phyloP scores from a whole-genome alignment of 2,797 vertebrate species.

The Gymnoscopelus microlampas region DNA sequence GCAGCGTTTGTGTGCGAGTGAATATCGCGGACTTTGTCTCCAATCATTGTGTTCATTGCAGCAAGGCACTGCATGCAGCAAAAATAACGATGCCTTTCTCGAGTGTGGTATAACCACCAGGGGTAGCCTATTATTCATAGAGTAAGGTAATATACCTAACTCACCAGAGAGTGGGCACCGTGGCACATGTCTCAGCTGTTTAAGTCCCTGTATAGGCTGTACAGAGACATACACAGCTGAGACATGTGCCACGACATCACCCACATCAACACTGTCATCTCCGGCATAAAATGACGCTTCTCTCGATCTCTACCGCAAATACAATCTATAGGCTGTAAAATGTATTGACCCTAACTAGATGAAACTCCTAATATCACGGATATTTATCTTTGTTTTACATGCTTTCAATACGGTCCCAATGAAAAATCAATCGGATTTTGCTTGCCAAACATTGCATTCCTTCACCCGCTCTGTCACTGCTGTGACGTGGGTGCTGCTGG shows the following conservation, averaged over 20 bases:
- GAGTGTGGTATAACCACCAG: background rate
- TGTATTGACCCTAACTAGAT: no score
- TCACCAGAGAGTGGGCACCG: no score
- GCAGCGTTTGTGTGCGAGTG: conserved; percentile 2
- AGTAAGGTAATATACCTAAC: background rate
- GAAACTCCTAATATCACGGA: no score
- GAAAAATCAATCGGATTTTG: conserved; percentile 16
- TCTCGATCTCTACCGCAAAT: no score
- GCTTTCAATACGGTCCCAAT: background rate
- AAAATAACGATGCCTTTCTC: background rate
- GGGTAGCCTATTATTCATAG: background rate
- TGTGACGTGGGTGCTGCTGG: conserved; percentile 58
- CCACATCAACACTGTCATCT: no score
- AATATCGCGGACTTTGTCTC: conserved; percentile 7
- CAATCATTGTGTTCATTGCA: background rate
- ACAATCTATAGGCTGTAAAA: no score
- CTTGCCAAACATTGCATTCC: conserved; percentile 20
- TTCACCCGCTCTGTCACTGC: conserved; percentile 38
- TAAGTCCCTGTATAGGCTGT: background rate
- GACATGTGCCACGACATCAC: no score
- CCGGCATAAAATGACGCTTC: no score
- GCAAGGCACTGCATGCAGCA: background rate
- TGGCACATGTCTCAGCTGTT: background rate
- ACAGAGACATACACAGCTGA: no score
- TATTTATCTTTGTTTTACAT: no score